A percentile compares a stretch with the other conserved stretches of the same genome.
These are phyloP conservation scores for Daktulosphaira vitifoliae DNA, from an alignment of 1,140 invertebrate species.

Conservation along the genomic window DNA sequence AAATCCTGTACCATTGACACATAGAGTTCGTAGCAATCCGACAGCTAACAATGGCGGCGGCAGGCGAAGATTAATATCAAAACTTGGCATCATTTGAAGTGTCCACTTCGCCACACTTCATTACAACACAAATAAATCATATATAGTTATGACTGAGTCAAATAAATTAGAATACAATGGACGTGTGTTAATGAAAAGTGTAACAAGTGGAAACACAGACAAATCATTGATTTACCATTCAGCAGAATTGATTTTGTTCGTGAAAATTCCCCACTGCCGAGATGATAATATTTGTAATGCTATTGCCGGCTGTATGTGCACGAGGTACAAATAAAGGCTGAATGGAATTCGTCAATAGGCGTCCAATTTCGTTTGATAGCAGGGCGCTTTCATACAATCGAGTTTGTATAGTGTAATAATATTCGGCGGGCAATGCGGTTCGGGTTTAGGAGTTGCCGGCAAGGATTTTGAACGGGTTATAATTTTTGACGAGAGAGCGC, in stretches of 20 bases:
- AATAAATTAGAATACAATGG: neutral
- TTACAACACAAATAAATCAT: too few relatives aligned
- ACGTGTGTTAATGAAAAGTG: neutral
- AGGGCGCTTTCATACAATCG: neutral
- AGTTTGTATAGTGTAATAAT: conserved; percentile 5
- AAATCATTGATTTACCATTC: too few relatives aligned
- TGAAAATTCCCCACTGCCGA: neutral
- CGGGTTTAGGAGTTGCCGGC: neutral
- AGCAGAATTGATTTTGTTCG: too few relatives aligned
- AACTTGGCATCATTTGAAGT: too few relatives aligned
- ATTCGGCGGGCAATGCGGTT: neutral
- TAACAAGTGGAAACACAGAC: too few relatives aligned
- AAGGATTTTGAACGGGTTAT: neutral
- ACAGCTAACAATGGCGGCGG: too few relatives aligned
- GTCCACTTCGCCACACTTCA: too few relatives aligned
- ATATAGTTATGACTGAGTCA: too few relatives aligned
- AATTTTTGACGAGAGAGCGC: neutral
- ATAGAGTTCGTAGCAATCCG: too few relatives aligned
- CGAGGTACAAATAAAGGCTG: neutral
- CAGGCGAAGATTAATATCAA: too few relatives aligned
- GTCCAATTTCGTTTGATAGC: neutral
- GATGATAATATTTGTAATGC: neutral
- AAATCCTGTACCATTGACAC: too few relatives aligned
- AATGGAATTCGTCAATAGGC: neutral
- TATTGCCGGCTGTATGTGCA: neutral